Evolutionary conservation across 1,140 invertebrate species (phyloP), one percentile per base, ranked within the genome.

Genomic region (Aphelenchoides besseyi): DNA sequence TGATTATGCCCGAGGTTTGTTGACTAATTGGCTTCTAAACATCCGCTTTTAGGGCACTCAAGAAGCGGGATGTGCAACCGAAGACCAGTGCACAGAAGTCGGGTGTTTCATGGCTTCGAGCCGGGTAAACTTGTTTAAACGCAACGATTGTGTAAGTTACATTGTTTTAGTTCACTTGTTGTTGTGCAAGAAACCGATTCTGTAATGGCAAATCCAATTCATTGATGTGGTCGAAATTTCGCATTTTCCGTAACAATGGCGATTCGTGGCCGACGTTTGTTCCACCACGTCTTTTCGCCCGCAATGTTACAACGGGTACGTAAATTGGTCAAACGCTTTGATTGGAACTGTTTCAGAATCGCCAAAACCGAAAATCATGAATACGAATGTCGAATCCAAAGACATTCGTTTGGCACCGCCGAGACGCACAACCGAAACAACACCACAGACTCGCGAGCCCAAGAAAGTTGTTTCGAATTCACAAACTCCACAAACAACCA

Each of bases 151-250:
- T n/a, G n/a, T n/a, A n/a, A n/a, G n/a, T n/a, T n/a, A n/a, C n/a
- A 48, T 48, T 48, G 41, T 48, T 48, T 48, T 48, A 48, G 1
- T 61, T 61, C 2, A 61, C 59, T 2, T 61, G 59, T 61, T 61
- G 59, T 35, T 61, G 59, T 35, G 41, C 41, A 48, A 61, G 28
- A n/a, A 61, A n/a, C 30, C 59, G 59, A 2, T 61, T 61, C 59
- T 61, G 59, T 26, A 61, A 61, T 36, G 59, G 41, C 59, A 61
- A 61, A 30, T 18, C 59, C n/a, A 29, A 61, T 30, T 18, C n/a
- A 18, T 61, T 61, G 59, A 61, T 61, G 59, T 61, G 30, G n/a
- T 61, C 59, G 26, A 61, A 61, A 29, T 61, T 18, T 36, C 59
- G 59, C n/a, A n/a, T n/a, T 2, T 61, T 61, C 59, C 59, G 30